Evolutionary conservation across 2,113 vertebrate genomes (phyloP).

Genomic region (Pelvicachromis taeniatus): DNA sequence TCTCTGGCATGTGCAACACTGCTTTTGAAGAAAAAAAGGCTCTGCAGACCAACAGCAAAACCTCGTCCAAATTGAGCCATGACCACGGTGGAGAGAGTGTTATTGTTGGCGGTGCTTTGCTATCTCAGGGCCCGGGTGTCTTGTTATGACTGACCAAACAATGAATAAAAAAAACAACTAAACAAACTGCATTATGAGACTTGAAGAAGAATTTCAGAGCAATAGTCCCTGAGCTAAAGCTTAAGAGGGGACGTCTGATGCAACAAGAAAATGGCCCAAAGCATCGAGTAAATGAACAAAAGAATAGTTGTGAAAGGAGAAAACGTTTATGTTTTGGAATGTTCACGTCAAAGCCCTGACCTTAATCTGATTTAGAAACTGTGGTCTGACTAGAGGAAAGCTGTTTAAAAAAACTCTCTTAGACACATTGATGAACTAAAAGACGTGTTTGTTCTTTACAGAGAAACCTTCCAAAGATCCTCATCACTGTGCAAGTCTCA

Average conservation of each 20-base stretch:
- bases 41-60: background rate
- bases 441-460: background rate
- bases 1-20: background rate
- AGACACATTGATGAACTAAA: background rate
- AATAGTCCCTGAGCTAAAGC: background rate
- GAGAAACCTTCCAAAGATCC: background rate
- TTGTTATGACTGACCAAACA: background rate
- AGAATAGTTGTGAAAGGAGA: background rate
- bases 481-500: background rate
- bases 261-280: background rate
- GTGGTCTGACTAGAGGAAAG: background rate
- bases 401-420: background rate
- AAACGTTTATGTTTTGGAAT: background rate
- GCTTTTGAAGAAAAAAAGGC: background rate
- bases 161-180: background rate
- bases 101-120: background rate
- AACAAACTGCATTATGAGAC: background rate
- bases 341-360: background rate
- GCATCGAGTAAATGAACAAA: background rate
- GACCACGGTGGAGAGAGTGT: background rate
- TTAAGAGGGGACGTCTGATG: background rate
- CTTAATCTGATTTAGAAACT: background rate
- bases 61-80: background rate
- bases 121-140: background rate
- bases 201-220: background rate